Evolutionary conservation across 37 sponge, comb jelly and placozoan species (phyloP).

Genomic region (Theonella swinhoei): DNA sequence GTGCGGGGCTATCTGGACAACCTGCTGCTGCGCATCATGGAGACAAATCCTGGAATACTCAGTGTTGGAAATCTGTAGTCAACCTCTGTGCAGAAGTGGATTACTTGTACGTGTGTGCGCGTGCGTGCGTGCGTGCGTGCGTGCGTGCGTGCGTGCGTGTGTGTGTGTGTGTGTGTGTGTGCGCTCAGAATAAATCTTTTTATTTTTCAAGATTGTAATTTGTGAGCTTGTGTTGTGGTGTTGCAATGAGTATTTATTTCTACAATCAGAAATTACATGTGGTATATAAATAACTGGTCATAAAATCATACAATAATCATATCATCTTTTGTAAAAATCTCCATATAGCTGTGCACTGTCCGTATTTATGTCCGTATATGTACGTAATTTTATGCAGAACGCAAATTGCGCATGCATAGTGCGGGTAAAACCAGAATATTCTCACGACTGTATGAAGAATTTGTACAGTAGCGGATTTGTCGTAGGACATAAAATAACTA

Average conservation of each 20-base stretch:
- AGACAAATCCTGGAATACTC: constrained; percentile 49
- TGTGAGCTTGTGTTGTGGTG: constrained; percentile 5
- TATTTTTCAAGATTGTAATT: constrained; percentile 13
- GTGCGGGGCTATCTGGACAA: constrained; percentile 45
- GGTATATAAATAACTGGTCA: too few relatives aligned
- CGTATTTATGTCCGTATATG: too few relatives aligned
- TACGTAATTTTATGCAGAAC: too few relatives aligned
- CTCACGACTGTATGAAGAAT: too few relatives aligned
- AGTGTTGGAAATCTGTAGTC: not conserved
- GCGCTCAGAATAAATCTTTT: not conserved
- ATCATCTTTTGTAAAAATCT: too few relatives aligned
- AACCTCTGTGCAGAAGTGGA: not conserved
- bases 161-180: constrained; percentile 44
- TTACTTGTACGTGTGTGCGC: constrained; percentile 26
- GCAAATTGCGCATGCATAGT: too few relatives aligned
- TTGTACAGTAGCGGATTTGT: too few relatives aligned
- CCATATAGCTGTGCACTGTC: too few relatives aligned
- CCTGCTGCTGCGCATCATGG: constrained; percentile 54
- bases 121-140: constrained; percentile 34
- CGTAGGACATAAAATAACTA: too few relatives aligned
- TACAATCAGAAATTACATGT: too few relatives aligned
- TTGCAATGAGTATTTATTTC: constrained; percentile 10
- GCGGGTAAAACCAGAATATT: too few relatives aligned
- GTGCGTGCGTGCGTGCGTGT: constrained; percentile 35
- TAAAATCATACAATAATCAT: too few relatives aligned